phyloP scores from a whole-genome alignment of 2,113 vertebrate species.

The Syrrhaptes paradoxus region DNA sequence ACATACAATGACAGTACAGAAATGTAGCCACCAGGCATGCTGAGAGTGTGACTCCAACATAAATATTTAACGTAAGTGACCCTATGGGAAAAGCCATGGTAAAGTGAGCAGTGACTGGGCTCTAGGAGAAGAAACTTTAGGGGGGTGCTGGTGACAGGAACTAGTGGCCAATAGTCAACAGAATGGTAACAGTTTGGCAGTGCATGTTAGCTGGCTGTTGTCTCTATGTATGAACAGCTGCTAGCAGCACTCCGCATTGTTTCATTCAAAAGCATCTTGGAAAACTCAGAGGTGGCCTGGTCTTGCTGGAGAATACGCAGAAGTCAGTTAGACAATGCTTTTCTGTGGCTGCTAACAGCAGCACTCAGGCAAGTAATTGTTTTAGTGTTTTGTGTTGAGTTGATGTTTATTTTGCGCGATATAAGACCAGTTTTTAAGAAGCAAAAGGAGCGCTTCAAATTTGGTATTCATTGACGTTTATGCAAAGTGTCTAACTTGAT shows the following conservation, averaged over 20 bases:
- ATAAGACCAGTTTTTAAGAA: background rate
- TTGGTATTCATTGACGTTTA: background rate
- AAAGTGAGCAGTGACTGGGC: background rate
- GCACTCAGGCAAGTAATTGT: background rate
- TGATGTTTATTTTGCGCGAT: background rate
- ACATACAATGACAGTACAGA: accelerated
- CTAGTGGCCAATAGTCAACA: background rate
- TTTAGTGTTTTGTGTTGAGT: background rate
- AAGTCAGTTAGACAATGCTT: background rate
- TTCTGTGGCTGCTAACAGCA: background rate
- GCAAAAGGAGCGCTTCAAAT: background rate
- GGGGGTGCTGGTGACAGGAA: background rate
- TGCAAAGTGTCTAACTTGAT: background rate
- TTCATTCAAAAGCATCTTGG: background rate
- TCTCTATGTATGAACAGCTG: slow-evolving; percentile 64
- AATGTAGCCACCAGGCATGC: background rate
- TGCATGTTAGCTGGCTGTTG: slow-evolving; percentile 79
- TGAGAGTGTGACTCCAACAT: background rate
- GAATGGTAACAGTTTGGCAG: slow-evolving; percentile 72
- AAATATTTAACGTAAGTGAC: background rate
- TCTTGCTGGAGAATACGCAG: background rate
- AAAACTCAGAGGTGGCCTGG: background rate
- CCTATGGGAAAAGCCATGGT: background rate
- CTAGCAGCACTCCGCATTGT: slow-evolving; percentile 75
- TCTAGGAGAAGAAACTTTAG: background rate